Base-by-base conservation (phyloP, 2,797 vertebrate species). In the Discoglossus pictus region DNA sequence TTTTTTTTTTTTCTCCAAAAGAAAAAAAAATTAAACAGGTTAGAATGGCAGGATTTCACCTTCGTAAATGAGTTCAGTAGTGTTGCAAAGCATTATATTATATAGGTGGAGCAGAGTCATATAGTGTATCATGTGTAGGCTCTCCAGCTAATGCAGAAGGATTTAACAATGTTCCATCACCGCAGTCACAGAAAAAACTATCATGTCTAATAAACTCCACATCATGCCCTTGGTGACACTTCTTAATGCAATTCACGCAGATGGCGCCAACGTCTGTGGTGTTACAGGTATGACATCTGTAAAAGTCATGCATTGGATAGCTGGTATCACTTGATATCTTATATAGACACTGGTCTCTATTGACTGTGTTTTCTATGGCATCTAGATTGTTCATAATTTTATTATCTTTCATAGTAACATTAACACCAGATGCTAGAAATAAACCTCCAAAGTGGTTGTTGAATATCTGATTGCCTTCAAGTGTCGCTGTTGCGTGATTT, bases 321-420 rank as follows among this genome's bases (percentile, higher is more conserved):
- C 97, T 99, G 94, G 97, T 99, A 83, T 99, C 99, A 91, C 97
- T 99, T 73, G 97, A 99, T 88, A 99, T 99, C 92, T 99, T 99
- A 85, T 99, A 99, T 87, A 99, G 90, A 89, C 97, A 99, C 86
- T 99, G 97, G 90, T 97, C 97, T 95, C 97, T 94, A 86, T 94
- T 98, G 84, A 99, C 97, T 82, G 97, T 97, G 87, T 99, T 99
- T 83, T 99, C 97, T 90, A 99, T 99, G 84, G 97, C 97, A 82
- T 99, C 97, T 89, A 99, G 97, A 96, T 99, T 99, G 94, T 99
- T 99, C 93, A 97, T 91, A 83, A 99, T 99, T 93, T 98, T 99
- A 85, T 99, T 99, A 91, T 99, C 97, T 99, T 99, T 99, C 97
- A 99, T 99, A 27, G 96, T 98, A 78, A 99, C 97, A 65, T 99